Base-by-base conservation (phyloP, 2,888 invertebrate genomes). In the Hirtodrosophila alboralis region DNA sequence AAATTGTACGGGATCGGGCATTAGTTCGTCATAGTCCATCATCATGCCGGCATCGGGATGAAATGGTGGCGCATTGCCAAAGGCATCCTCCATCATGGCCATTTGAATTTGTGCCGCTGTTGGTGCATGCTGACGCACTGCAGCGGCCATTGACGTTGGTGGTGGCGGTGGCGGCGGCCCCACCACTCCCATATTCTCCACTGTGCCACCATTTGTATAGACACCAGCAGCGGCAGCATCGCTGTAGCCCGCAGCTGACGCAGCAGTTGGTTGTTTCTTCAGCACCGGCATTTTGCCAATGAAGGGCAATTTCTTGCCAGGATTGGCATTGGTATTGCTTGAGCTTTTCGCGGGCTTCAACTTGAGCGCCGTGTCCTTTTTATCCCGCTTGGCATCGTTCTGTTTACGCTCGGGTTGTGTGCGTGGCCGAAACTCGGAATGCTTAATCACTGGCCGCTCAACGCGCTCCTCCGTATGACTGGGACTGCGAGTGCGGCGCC, bases 211-310 rank as follows among this genome's bases (percentile, higher is more conserved):
- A 28, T 84, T 54, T 21, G 60, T 69, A 40, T 79, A 71, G 3
- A 21, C 12, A 26, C 27, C 27, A 0, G 61, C 40, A 14, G 67
- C 71, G 27, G 23, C 27, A 0, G 61, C 40, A 14, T 70, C 71
- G 14, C 41, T 53, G 18, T 57, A 63, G 9, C 33, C 48, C 1
- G 41, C 23, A 13, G 59, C 70, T 2, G 49, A 31, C 5, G 75
- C 56, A 4, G 66, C 6, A 34, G 52, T 53, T 0, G 91, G 80
- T 21, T 91, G 91, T 47, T 92, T 92, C 58, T 92, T 92, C 14
- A 95, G 95, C 8, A 96, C 92, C 0, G 96, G 96, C 94, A 96
- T 94, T 88, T 96, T 93, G 68, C 96, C 96, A 68, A 96, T 96
- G 77, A 96, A 96, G 0, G 96, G 96, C 87, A 96, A 91, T 88